A percentile compares a stretch with the other conserved stretches of the same genome.
Evolutionary conservation across 2,888 invertebrate species (phyloP).

Genomic region (Adelphocoris suturalis): DNA sequence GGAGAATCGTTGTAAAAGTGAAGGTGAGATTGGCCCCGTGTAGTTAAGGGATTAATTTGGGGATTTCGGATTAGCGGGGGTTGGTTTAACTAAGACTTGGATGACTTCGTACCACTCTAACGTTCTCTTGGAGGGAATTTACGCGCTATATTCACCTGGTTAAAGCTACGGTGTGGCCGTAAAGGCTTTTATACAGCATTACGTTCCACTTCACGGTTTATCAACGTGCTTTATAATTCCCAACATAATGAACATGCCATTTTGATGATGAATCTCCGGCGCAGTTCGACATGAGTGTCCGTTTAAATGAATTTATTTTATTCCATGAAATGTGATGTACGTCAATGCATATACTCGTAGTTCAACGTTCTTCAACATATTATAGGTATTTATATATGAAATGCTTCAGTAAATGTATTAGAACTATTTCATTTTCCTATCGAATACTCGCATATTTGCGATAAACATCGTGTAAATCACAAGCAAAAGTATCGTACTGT

Average conservation of each 20-base stretch:
- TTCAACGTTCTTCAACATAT: too few relatives aligned
- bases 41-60: conserved; percentile 58
- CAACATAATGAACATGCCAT: not conserved
- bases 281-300: too few relatives aligned
- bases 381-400: too few relatives aligned
- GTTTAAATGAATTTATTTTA: too few relatives aligned
- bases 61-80: conserved; percentile 55
- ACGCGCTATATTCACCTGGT: conserved; percentile 57
- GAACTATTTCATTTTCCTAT: too few relatives aligned
- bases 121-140: conserved; percentile 52
- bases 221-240: conserved; percentile 25
- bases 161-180: conserved; percentile 49
- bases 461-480: too few relatives aligned
- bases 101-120: conserved; percentile 58
- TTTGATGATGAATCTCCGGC: not conserved
- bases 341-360: too few relatives aligned
- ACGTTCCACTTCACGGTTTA: conserved; percentile 28
- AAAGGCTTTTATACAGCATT: conserved; percentile 50
- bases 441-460: too few relatives aligned
- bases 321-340: too few relatives aligned
- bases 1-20: conserved; percentile 52
- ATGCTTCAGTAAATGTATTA: too few relatives aligned
- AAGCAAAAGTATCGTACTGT: too few relatives aligned
- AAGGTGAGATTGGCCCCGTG: conserved; percentile 60
- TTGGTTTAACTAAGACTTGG: conserved; percentile 52